phyloP scores from a whole-genome alignment of 2,113 vertebrate species.

The Notothenia coriiceps region DNA sequence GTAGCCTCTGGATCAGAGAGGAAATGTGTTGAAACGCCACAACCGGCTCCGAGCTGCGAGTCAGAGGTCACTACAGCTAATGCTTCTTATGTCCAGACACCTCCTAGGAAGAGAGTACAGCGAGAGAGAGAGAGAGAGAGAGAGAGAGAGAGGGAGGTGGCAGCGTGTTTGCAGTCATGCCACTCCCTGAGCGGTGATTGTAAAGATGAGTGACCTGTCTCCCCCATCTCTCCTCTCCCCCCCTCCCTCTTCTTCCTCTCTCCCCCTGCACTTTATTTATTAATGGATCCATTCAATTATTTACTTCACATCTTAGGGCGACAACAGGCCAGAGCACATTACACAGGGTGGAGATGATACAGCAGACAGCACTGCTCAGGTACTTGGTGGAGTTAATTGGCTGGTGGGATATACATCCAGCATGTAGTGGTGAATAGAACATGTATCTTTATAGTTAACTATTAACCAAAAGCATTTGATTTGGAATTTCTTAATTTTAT shows the following conservation, averaged over 20 bases:
- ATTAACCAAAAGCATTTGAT: not conserved
- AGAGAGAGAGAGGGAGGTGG: conserved; percentile 17
- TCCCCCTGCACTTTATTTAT: conserved; percentile 80
- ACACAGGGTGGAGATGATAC: conserved; percentile 60
- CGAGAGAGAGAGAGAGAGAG: not conserved
- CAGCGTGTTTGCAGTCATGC: conserved; percentile 47
- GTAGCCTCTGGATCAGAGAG: conserved; percentile 60
- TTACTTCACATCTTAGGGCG: conserved; percentile 76
- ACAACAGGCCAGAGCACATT: conserved; percentile 65
- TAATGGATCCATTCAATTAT: conserved; percentile 84
- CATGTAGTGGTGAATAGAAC: not conserved
- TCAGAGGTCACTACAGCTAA: conserved; percentile 63
- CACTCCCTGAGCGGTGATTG: conserved; percentile 70
- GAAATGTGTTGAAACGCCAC: conserved; percentile 75
- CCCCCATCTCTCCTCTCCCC: conserved; percentile 30
- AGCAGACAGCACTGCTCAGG: conserved; percentile 32
- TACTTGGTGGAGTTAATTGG: conserved; percentile 28
- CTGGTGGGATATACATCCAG: conserved; percentile 2
- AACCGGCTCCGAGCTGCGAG: conserved; percentile 61
- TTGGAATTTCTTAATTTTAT: not conserved
- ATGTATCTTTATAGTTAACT: not conserved
- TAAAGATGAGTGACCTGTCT: conserved; percentile 76
- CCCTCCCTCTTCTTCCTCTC: conserved; percentile 17
- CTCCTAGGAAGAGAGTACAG: conserved; percentile 32
- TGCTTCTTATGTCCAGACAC: conserved; percentile 68